Evolutionary conservation across 2,888 invertebrate species (phyloP), one percentile per base, ranked within the genome.

Genomic region (Microctonus brassicae): DNA sequence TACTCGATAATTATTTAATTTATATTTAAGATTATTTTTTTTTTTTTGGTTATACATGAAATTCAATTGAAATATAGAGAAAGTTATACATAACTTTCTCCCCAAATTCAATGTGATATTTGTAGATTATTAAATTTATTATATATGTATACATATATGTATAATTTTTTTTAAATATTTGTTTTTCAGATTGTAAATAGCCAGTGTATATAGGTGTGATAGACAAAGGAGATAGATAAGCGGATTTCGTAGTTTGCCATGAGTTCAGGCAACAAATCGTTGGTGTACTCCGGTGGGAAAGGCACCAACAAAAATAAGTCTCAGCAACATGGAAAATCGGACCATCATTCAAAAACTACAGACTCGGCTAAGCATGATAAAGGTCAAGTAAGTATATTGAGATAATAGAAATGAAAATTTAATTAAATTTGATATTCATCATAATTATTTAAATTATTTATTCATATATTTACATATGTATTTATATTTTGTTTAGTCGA

Each of bases 121-220:
- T n/a, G n/a, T n/a, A n/a, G n/a, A n/a, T n/a, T n/a, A n/a, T 29
- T 29, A 3, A 29, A 29, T 5, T 5, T 29, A 29, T 29, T 7
- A 7, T 5, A 29, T 29, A 5, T 29, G 7, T 29, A 7, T 29
- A 5, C 7, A 29, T 5, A 42, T 42, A 11, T 24, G 10, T 5
- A 64, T 39, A 57, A 34, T 22, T 52, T 20, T 10, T 11, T 52
- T 47, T 57, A 36, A 36, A 55, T 61, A 77, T 79, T 78, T 80
- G 79, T 85, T 88, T 91, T 90, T 88, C 91, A 90, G 87, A 91
- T 91, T 93, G 93, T 94, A 94, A 91, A 94, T 94, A 94, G 91
- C 91, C 90, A 91, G 91, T 94, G 93, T 93, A 93, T 90, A 93
- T 93, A 93, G 72, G 90, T 91, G 90, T 92, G 91, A 92, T 84